Conservation (phyloP, 2,113 vertebrate genomes). For the Callipepla squamata region DNA sequence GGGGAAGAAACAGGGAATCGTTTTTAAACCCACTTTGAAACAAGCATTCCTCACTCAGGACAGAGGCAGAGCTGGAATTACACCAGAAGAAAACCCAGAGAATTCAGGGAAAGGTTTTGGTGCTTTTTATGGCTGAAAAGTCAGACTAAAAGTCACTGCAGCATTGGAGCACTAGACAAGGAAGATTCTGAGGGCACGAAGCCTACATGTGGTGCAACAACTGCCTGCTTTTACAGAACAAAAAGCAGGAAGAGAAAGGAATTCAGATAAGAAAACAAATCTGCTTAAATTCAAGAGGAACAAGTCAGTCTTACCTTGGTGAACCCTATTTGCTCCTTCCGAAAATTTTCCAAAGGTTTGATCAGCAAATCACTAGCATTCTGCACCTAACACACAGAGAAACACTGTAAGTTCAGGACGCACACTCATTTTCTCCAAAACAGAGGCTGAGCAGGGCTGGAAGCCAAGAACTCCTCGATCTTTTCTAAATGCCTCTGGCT, state of each 20-base stretch:
- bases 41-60: neutral
- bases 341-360: slow-evolving; percentile 95
- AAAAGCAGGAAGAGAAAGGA: neutral
- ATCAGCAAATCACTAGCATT: slow-evolving; percentile 95
- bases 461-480: neutral
- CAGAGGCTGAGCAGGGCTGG: neutral
- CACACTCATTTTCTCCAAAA: neutral
- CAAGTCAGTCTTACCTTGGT: slow-evolving; percentile 86
- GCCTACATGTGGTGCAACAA: neutral
- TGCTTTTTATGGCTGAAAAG: slow-evolving; percentile 39
- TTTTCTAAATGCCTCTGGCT: neutral
- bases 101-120: slow-evolving; percentile 48
- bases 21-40: neutral
- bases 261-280: neutral
- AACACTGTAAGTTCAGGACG: neutral
- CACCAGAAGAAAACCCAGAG: slow-evolving; percentile 33
- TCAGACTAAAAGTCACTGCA: slow-evolving; percentile 42
- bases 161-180: neutral
- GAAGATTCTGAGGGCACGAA: neutral
- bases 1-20: neutral
- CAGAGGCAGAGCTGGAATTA: neutral
- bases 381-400: slow-evolving; percentile 83
- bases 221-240: neutral
- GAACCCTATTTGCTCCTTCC: slow-evolving; percentile 94
- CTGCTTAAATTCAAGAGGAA: neutral